A percentile compares a stretch with the other conserved stretches of the same genome.
Evolutionary conservation across 1,140 invertebrate genomes (phyloP).

Genomic region (Sminthurinus signatus): DNA sequence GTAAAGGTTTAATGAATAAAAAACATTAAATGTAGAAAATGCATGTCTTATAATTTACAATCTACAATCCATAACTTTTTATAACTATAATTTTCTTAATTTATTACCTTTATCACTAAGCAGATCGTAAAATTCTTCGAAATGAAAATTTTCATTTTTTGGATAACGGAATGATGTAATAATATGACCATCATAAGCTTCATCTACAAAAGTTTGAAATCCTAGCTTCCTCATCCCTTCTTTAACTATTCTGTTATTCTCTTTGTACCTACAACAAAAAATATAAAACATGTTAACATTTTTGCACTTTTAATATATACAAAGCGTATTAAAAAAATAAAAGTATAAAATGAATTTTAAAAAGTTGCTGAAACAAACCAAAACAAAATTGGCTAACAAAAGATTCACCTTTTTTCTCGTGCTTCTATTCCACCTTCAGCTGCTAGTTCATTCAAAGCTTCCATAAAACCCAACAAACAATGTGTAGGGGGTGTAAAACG

Average conservation of each 20-base stretch:
- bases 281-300: background rate
- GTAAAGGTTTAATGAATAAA: slow-evolving; percentile 7
- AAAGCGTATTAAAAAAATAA: background rate
- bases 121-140: slow-evolving; percentile 47
- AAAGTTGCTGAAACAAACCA: background rate
- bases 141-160: slow-evolving; percentile 47
- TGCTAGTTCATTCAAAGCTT: slow-evolving; percentile 48
- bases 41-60: too few species aligned
- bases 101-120: slow-evolving; percentile 48
- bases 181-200: slow-evolving; percentile 46
- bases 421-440: slow-evolving; percentile 47
- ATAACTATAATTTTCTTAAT: background rate
- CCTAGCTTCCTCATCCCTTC: slow-evolving; percentile 49
- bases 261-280: slow-evolving; percentile 45
- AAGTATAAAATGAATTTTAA: background rate
- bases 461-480: slow-evolving; percentile 48
- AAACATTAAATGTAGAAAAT: background rate
- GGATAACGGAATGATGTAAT: slow-evolving; percentile 50
- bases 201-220: slow-evolving; percentile 47
- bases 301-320: background rate
- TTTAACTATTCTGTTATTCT: slow-evolving; percentile 46
- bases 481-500: slow-evolving; percentile 54
- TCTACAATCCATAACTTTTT: too few species aligned
- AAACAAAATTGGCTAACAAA: background rate
- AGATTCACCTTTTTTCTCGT: slow-evolving; percentile 45